A percentile compares a stretch with the other conserved stretches of the same genome.
Conservation (phyloP, 2,113 vertebrate species). For the Sphyrna mokarran region DNA sequence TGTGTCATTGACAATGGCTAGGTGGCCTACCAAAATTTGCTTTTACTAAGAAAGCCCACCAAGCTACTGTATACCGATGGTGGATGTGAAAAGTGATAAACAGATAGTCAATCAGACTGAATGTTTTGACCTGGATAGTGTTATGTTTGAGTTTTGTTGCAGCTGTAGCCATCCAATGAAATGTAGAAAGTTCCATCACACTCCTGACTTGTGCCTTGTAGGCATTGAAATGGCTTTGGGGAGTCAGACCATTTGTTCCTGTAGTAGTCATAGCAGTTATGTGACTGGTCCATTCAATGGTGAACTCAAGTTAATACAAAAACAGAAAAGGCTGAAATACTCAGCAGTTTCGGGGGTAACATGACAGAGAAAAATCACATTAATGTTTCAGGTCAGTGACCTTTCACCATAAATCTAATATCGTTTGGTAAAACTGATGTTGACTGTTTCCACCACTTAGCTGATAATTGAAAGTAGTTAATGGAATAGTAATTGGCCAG, state of each 20-base stretch:
- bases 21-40: not conserved
- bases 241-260: not conserved
- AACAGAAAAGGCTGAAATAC: not conserved
- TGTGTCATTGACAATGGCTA: not conserved
- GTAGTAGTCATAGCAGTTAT: not conserved
- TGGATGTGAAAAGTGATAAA: not conserved
- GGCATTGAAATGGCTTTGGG: not conserved
- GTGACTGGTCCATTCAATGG: not conserved
- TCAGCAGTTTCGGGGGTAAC: not conserved
- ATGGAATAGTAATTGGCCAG: not conserved
- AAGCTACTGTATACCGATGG: not conserved
- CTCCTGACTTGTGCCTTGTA: not conserved
- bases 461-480: not conserved
- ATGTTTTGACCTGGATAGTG: not conserved
- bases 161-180: not conserved
- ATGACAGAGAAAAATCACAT: not conserved
- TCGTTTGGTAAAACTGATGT: conserved; percentile 36
- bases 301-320: not conserved
- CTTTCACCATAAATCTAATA: not conserved
- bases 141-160: not conserved
- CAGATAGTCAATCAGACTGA: not conserved
- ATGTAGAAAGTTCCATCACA: not conserved
- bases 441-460: not conserved
- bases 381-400: not conserved
- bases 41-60: too few relatives aligned